phyloP scores from a whole-genome alignment of 2,113 vertebrate genomes.

The Jacana jacana region DNA sequence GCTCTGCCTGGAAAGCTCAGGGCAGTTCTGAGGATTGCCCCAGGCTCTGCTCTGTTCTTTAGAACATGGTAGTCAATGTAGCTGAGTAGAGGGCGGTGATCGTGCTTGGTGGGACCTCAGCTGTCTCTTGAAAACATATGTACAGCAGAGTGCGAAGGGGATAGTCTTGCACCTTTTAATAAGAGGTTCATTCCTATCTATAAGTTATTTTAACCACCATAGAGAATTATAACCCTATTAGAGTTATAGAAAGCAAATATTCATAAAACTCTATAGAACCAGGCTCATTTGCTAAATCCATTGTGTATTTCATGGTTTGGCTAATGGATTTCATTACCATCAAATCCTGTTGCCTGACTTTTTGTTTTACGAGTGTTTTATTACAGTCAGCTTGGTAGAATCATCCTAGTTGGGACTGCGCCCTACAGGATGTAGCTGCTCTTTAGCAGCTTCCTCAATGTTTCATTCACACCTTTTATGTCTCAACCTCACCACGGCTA shows the following conservation, averaged over 20 bases:
- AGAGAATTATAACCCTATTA: neutral
- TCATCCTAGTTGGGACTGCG: neutral
- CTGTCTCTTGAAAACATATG: neutral
- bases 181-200: neutral
- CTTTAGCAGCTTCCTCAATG: neutral
- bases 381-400: neutral
- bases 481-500: neutral
- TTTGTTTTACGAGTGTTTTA: neutral
- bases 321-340: neutral
- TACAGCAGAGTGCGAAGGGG: neutral
- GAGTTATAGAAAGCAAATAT: neutral
- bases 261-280: neutral
- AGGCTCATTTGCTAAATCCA: neutral
- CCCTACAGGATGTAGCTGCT: neutral
- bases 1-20: neutral
- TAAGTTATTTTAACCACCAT: neutral
- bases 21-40: neutral
- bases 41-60: neutral
- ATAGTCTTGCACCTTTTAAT: neutral
- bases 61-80: accelerated
- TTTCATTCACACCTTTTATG: neutral
- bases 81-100: neutral
- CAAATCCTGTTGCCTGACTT: neutral
- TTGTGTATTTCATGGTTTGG: neutral
- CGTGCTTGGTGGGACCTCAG: neutral